These are phyloP conservation scores for Tarsius wallacei DNA, from an alignment of 2,797 vertebrate species.

Conservation along the genomic window DNA sequence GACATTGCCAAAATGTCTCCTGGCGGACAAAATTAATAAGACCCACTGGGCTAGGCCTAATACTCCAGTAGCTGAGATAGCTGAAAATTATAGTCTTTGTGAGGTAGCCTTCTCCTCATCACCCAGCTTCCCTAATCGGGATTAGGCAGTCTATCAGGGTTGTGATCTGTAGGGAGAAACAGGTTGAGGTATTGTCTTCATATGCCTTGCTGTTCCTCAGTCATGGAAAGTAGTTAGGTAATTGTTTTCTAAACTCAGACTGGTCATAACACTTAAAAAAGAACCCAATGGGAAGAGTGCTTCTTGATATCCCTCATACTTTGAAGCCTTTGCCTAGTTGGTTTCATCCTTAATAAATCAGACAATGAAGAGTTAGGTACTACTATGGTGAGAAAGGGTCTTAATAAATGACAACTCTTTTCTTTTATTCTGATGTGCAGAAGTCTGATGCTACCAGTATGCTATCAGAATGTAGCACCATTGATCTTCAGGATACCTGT, in stretches of 20 bases:
- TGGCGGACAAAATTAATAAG: background rate
- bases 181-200: background rate
- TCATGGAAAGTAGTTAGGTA: background rate
- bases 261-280: background rate
- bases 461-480: slow-evolving; percentile 88
- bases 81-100: background rate
- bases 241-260: slow-evolving; percentile 10
- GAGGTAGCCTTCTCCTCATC: background rate
- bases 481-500: slow-evolving; percentile 82
- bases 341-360: background rate
- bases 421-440: slow-evolving; percentile 78
- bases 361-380: background rate
- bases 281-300: too few relatives aligned
- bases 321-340: background rate
- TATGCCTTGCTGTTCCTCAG: background rate
- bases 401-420: background rate
- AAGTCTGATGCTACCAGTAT: slow-evolving; percentile 78
- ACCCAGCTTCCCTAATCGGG: background rate
- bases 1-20: background rate
- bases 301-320: background rate
- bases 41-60: background rate
- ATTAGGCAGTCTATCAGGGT: background rate
- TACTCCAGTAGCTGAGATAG: background rate
- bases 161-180: background rate
- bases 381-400: background rate